Base-by-base conservation (phyloP, 2,797 vertebrate genomes). In the Atherinosoma microstoma region DNA sequence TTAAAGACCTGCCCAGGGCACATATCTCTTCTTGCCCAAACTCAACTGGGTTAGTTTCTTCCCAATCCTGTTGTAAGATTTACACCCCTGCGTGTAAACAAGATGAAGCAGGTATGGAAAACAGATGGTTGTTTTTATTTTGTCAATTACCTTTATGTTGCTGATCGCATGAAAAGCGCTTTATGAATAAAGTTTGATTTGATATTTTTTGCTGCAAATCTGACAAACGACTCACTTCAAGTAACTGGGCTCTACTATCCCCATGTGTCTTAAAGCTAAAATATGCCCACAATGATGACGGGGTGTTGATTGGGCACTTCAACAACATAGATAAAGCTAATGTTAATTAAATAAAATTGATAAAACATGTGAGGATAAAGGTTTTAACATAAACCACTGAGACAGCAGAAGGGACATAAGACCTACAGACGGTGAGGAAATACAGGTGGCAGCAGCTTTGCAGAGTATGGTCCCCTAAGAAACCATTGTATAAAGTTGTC, bases 401-500 rank as follows among this genome's bases (percentile, higher is more conserved):
- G 20, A 16, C 49, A 58, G 72, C 38, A 73, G 47, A 45, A 47
- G 7, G 20, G 2, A 47, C 16, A n/a, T n/a, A 6, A n/a, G 7
- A 47, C 8, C 47, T 22, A 22, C 27, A 57, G 16, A 32, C 0
- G 22, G 12, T 12, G 24, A 27, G 12, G 15, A 18, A 6, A 57
- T 29, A 16, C 27, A 32, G 5, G 24, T 54, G 49, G 11, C 4
- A 24, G 12, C 47, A 54, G 22, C 18, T 8, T 4, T 35, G 56
- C 35, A 68, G 35, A 67, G 71, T 15, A 1, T 57, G 64, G 20
- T 61, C 3, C 1, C 34, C 6, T 18, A 65, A 74, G 64, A 40
- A 58, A 20, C 67, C 1, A 7, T 18, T n/a, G n/a, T 49, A 76
- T 76, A 88, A 88, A 91, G 87, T 84, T 89, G 84, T 85, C 64